phyloP scores from a whole-genome alignment of 2,113 vertebrate genomes.

The Xiphophorus couchianus region DNA sequence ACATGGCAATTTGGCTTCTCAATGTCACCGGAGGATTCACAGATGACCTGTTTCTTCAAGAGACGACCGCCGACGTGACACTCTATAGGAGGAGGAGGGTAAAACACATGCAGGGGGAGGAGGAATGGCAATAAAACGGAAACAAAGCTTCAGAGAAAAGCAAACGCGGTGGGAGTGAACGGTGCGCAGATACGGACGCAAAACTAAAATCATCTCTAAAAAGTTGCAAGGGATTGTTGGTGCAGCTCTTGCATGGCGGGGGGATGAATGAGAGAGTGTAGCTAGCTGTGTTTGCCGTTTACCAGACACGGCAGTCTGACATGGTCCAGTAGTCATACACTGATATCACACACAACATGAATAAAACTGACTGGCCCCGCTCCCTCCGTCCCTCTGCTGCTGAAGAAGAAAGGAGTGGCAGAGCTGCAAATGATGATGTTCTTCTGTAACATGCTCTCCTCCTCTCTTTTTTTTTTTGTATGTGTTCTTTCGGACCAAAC shows the following conservation, averaged over 20 bases:
- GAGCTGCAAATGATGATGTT: slow-evolving; percentile 46
- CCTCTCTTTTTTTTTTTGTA: slow-evolving; percentile 12
- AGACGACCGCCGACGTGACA: slow-evolving; percentile 63
- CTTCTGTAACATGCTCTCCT: slow-evolving; percentile 31
- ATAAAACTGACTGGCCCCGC: slow-evolving; percentile 75
- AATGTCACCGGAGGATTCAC: slow-evolving; percentile 76
- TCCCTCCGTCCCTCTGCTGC: slow-evolving; percentile 27
- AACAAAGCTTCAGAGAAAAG: slow-evolving; percentile 21
- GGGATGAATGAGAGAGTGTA: slow-evolving; percentile 37
- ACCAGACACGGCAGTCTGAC: slow-evolving; percentile 71
- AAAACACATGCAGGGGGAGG: slow-evolving; percentile 30
- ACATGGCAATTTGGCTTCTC: slow-evolving; percentile 75
- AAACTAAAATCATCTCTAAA: slow-evolving; percentile 19
- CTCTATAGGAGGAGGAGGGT: slow-evolving; percentile 21
- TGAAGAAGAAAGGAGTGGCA: slow-evolving; percentile 32
- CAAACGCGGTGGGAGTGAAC: slow-evolving; percentile 12
- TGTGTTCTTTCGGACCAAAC: slow-evolving; percentile 21
- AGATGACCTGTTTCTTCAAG: slow-evolving; percentile 78
- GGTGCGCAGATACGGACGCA: not conserved
- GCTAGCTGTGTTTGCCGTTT: slow-evolving; percentile 63
- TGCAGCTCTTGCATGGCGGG: slow-evolving; percentile 17
- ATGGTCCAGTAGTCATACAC: slow-evolving; percentile 76
- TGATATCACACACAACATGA: slow-evolving; percentile 79
- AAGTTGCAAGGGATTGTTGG: slow-evolving; percentile 37
- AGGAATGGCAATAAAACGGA: slow-evolving; percentile 6